Base-by-base conservation (phyloP, 1,140 invertebrate genomes). In the Bombyx mandarina region DNA sequence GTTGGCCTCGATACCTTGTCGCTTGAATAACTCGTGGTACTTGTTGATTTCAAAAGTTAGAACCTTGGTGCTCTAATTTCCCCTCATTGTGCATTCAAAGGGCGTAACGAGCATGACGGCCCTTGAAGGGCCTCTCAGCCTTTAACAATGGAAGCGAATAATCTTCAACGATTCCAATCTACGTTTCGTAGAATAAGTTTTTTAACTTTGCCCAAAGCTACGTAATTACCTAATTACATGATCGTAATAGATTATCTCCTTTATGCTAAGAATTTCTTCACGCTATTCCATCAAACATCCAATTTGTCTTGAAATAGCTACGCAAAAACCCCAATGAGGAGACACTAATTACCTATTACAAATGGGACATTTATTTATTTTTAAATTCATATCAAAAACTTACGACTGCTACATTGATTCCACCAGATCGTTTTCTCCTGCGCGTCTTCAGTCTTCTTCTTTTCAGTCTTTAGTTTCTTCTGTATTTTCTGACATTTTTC, bases 41-140 rank as follows among this genome's bases (percentile, higher is more conserved):
- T 73, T 60, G 68, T 67, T 68, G 76, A 77, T 86, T 86, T 83
- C 81, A 84, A 86, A 84, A 86, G 79, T 69, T 77, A 49, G 69
- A 79, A 82, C 82, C 79, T 86, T 82, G 82, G 69, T 82, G 77
- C 69, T 84, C 81, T 73, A 86, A 86, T 86, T 86, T 86, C 83
- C 77, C 79, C 70, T 86, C 79, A 82, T 86, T 86, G 78, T 79
- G 66, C 59, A 86, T 86, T 82, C 83, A 84, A 76, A 80, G 60
- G 76, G 79, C 79, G 79, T 86, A 79, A 76, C 77, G 66, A 74
- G 66, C 72, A 65, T 74, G 69, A 67, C 69, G 75, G 79, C 81
- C 77, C 80, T 84, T 83, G 62, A 78, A 86, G 78, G 79, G 79
- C 71, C 70, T 62, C 60, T 62, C 60, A 58, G 57, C 69, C 65